Evolutionary conservation across 2,888 invertebrate genomes (phyloP), one percentile per base, ranked within the genome.

Genomic region (Smittia aterrima): DNA sequence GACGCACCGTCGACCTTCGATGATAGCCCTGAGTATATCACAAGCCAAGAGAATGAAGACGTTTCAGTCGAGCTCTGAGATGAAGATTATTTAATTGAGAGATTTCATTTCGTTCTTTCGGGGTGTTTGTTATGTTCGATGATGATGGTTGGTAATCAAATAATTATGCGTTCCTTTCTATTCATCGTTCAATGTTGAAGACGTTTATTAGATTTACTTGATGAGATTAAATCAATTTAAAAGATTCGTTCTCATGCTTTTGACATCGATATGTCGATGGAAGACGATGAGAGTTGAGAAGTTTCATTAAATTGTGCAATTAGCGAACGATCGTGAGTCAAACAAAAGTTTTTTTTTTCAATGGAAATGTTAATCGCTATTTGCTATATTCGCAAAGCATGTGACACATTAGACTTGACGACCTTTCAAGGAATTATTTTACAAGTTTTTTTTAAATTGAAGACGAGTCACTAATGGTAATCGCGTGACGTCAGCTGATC

Each of bases 101-200:
- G 74, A 74, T 58, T 58, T 58, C 2, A 47, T n/a, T 16, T 40
- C 38, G 32, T 27, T 72, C 16, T 20, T 40, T 72, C 25, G 58
- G 54, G 38, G 74, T 67, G 67, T 74, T 74, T 66, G 64, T 40
- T 25, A 41, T 40, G 67, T 18, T n/a, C 22, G 72, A 62, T 32
- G 74, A 66, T 40, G 64, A 74, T 66, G 74, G 66, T 74, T 38
- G 64, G 74, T 54, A 74, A 74, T 74, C 74, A 66, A 74, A 74
- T 74, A 74, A 74, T 74, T 74, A 74, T 66, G 64, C 38, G 38
- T 58, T 58, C 58, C 58, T 18, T 22, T 22, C 22, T 40, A 66
- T 74, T 41, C 64, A 66, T 47, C 40, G 18, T 27, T 25, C 18
- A 20, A 13, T 38, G 25, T 16, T 54, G 11, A 67, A 70, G 53